A percentile compares a stretch with the other conserved stretches of the same genome.
Conservation (phyloP, 1,140 invertebrate genomes). For the Armadillidium nasatum region DNA sequence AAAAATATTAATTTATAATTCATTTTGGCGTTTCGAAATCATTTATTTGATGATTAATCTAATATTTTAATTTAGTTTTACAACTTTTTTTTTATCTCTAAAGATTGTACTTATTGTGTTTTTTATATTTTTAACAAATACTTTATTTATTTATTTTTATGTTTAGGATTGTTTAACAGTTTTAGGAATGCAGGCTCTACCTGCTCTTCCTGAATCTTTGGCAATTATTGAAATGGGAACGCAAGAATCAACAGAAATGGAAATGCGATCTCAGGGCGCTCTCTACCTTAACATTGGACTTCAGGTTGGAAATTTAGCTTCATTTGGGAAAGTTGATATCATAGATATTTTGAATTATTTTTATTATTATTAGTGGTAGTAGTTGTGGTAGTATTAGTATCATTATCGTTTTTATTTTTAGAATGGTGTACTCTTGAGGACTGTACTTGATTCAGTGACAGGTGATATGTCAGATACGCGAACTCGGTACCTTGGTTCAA, state of each 20-base stretch:
- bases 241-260: constrained; percentile 60
- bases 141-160: too few relatives aligned
- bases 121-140: too few relatives aligned
- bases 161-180: constrained; percentile 80
- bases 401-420: constrained; percentile 52
- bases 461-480: constrained; percentile 95
- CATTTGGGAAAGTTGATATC: background rate
- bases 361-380: background rate
- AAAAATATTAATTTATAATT: too few relatives aligned
- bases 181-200: constrained; percentile 94
- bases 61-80: too few relatives aligned
- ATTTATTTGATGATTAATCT: too few relatives aligned
- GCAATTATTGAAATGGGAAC: constrained; percentile 90
- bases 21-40: too few relatives aligned
- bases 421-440: constrained; percentile 92
- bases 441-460: constrained; percentile 91
- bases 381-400: background rate
- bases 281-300: constrained; percentile 97
- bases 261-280: constrained; percentile 59
- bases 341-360: background rate
- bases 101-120: too few relatives aligned
- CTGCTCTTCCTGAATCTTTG: constrained; percentile 90
- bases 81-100: too few relatives aligned
- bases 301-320: constrained; percentile 49
- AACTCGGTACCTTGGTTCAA: constrained; percentile 89